Percentiles rank a stretch among this genome's conserved stretches.
Conservation (phyloP, 2,888 invertebrate genomes). For the Orchesellides sinensis region DNA sequence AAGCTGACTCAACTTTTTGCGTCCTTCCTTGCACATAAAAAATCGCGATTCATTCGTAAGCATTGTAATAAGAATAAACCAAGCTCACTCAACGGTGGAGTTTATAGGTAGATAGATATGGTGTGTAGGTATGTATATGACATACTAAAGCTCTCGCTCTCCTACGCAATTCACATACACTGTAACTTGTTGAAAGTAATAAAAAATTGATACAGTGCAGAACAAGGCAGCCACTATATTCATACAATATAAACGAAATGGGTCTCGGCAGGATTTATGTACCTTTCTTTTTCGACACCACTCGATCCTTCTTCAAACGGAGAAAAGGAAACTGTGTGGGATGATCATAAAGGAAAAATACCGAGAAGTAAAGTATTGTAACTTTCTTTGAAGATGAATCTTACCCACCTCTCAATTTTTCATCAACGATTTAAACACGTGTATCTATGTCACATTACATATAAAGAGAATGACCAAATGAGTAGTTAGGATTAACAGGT, state of each 20-base stretch:
- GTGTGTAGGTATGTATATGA: too few relatives aligned
- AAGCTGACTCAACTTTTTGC: constrained; percentile 18
- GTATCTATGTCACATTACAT: too few relatives aligned
- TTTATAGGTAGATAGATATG: too few relatives aligned
- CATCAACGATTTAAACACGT: too few relatives aligned
- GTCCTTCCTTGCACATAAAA: not conserved
- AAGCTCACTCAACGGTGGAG: too few relatives aligned
- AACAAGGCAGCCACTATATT: not conserved
- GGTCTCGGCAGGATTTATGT: not conserved
- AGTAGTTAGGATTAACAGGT: too few relatives aligned
- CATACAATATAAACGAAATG: not conserved
- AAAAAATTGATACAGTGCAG: constrained; percentile 1
- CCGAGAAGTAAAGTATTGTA: constrained; percentile 8
- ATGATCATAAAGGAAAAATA: constrained; percentile 25
- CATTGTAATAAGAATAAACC: too few relatives aligned
- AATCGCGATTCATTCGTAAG: too few relatives aligned
- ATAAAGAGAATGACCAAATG: too few relatives aligned
- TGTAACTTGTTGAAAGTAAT: constrained; percentile 30
- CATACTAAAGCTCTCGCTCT: too few relatives aligned
- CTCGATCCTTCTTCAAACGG: constrained; percentile 14
- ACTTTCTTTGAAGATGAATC: constrained; percentile 26
- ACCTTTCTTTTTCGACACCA: constrained; percentile 21
- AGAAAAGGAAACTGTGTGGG: constrained; percentile 42
- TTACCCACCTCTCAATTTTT: not conserved
- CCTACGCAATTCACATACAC: not conserved